Conservation (phyloP, 2,888 invertebrate genomes). For the Prosapia bicincta region DNA sequence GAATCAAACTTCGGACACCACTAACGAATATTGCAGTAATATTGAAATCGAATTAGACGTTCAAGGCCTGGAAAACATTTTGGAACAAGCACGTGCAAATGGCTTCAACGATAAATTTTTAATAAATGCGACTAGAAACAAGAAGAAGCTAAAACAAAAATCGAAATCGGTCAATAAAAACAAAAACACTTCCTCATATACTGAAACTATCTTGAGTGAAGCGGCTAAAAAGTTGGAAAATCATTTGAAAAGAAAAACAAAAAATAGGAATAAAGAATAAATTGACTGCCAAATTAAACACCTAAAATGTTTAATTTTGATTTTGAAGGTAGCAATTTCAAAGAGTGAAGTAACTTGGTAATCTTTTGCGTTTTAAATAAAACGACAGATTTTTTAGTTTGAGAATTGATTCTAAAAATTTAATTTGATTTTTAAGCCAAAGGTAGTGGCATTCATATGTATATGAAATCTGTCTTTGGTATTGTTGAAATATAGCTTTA, state of each 20-base stretch:
- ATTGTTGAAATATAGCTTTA: too few species aligned
- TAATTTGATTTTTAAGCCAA: too few species aligned
- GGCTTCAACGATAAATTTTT: neutral
- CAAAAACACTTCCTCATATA: slow-evolving; percentile 4
- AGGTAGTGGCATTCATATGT: too few species aligned
- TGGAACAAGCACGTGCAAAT: slow-evolving; percentile 14
- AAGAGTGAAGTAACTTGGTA: neutral
- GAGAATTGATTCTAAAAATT: too few species aligned
- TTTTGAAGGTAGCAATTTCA: neutral
- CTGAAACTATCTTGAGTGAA: slow-evolving; percentile 8
- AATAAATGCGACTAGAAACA: neutral
- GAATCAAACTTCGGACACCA: neutral
- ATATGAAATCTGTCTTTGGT: too few species aligned
- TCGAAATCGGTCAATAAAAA: neutral
- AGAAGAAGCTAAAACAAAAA: neutral
- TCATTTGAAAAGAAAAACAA: neutral
- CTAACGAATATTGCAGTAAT: slow-evolving; percentile 2
- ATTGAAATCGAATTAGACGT: slow-evolving; percentile 20
- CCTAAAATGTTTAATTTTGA: neutral
- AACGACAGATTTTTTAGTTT: too few species aligned
- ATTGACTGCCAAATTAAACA: neutral
- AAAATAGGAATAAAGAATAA: neutral
- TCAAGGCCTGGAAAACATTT: slow-evolving; percentile 10
- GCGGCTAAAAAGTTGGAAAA: slow-evolving; percentile 16
- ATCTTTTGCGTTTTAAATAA: too few species aligned